Percentiles rank a stretch among this genome's conserved stretches.
These are phyloP conservation scores for Galerucella pusilla DNA, from an alignment of 2,888 invertebrate genomes.

Conservation along the genomic window DNA sequence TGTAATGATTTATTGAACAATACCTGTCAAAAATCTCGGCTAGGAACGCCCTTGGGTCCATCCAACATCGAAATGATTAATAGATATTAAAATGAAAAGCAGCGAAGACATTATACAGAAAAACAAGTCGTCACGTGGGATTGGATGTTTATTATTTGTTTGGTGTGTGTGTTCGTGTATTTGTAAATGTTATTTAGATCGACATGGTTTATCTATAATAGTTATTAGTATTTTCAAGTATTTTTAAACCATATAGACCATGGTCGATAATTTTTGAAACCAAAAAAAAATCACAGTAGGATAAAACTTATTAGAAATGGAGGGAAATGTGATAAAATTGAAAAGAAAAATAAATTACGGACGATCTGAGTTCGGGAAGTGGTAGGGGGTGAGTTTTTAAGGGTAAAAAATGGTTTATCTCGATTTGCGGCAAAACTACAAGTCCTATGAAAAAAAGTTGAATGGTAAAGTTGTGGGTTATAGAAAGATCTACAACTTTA, in stretches of 20 bases:
- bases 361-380: no score
- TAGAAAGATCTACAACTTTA: no score
- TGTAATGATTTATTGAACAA: conserved; percentile 36
- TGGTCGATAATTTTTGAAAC: no score
- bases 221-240: not conserved
- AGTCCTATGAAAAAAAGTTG: no score
- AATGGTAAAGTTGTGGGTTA: no score
- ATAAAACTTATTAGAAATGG: no score
- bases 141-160: conserved; percentile 19
- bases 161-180: not conserved
- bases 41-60: conserved; percentile 36
- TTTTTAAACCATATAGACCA: not conserved
- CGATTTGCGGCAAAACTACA: no score
- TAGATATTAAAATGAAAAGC: conserved; percentile 34
- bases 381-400: no score
- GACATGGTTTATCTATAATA: conserved; percentile 16
- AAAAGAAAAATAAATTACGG: no score
- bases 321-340: no score
- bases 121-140: conserved; percentile 32
- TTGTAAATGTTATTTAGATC: conserved; percentile 2
- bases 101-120: conserved; percentile 25
- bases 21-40: conserved; percentile 36
- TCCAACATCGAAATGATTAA: conserved; percentile 34
- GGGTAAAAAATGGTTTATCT: no score
- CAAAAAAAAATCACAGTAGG: no score